Base-by-base conservation (phyloP, 1,140 invertebrate genomes). In the Diorhabda elongata region DNA sequence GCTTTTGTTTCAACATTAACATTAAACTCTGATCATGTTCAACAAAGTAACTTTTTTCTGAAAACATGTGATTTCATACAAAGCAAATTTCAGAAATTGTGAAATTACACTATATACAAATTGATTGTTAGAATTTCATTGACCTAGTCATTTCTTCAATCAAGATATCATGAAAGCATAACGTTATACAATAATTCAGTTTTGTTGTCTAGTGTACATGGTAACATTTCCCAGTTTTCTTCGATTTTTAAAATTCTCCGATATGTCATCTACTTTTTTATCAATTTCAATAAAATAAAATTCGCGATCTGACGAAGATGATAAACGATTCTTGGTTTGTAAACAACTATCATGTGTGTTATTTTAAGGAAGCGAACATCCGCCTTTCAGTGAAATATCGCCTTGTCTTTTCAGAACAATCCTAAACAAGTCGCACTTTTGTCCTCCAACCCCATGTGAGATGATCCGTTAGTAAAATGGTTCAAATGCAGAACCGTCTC, bases 321-420 rank as follows among this genome's bases (percentile, higher is more conserved):
- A 78, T 78, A 71, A 72, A 78, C 76, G 74, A 57, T 69, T 68
- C 69, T 71, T 71, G 26, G 66, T 58, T 59, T 66, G 76, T 78
- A 76, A 78, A 78, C 77, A 78, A 73, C 70, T 66, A 71, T 76
- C 73, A 73, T 78, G 75, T 78, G 74, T 78, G 75, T 77, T 78
- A 77, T 78, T 77, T 74, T 78, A 78, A 78, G 77, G 77, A 78
- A 78, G 76, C 77, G 71, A 71, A 77, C 76, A 78, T 78, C 77
- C 77, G 77, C 73, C 73, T 74, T 75, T 76, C 74, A 63, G 74
- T 78, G 77, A 78, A 78, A 78, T 78, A 78, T 78, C 69, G 74
- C 74, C 77, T 76, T 78, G 77, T 78, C 75, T 78, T 69, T 74
- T 44, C 68, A 67, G 72, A 77, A 77, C 75, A 77, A 77, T 78